These are phyloP conservation scores for Sylvia atricapilla DNA, from an alignment of 2,113 vertebrate genomes.

Conservation along the genomic window DNA sequence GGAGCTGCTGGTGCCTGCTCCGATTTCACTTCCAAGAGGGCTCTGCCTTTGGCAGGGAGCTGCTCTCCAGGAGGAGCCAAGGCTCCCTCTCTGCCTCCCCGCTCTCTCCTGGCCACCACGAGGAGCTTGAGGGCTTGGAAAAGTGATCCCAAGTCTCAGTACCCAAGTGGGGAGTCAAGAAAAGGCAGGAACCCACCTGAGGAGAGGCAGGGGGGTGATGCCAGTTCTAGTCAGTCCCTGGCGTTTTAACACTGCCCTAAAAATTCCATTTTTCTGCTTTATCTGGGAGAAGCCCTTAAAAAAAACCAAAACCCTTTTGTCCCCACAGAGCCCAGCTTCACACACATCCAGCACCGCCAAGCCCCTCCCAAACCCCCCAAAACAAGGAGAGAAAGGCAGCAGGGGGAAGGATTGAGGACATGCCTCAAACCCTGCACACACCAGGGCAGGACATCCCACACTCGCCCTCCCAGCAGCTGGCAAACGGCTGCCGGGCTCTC, in stretches of 20 bases:
- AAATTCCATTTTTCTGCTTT: neutral
- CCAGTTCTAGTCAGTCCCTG: neutral
- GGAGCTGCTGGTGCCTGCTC: neutral
- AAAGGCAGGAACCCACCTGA: neutral
- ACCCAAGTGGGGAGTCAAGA: neutral
- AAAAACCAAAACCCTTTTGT: too few species aligned
- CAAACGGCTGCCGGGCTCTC: neutral
- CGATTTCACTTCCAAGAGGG: neutral
- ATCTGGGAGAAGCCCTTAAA: neutral
- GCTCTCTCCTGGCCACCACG: neutral
- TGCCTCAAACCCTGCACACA: neutral
- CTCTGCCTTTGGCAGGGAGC: neutral
- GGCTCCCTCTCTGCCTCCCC: neutral
- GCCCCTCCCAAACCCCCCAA: neutral
- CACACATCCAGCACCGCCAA: fast-evolving
- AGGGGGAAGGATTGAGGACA: neutral
- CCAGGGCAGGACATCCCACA: neutral
- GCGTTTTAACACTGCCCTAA: neutral
- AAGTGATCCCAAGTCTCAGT: neutral
- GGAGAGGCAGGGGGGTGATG: neutral
- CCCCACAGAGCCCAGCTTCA: neutral
- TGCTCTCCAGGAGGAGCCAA: neutral
- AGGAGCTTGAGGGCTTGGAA: neutral
- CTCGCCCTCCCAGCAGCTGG: neutral
- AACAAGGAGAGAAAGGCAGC: fast-evolving